Base-by-base conservation (phyloP, 2,888 invertebrate genomes). In the Caenorhabditis drosophilae region DNA sequence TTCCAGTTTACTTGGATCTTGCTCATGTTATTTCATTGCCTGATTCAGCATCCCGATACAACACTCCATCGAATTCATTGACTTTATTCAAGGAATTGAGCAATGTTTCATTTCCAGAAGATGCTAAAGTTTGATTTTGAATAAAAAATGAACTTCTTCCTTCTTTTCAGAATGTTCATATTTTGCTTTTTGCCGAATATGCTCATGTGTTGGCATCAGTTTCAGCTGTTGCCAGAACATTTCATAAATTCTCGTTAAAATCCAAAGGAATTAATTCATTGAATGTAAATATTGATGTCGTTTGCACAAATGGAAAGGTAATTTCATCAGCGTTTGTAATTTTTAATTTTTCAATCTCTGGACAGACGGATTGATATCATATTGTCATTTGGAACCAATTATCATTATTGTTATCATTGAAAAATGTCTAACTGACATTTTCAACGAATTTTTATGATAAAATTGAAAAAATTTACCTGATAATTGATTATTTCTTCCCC, bases 151-250 rank as follows among this genome's bases (percentile, higher is more conserved):
- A n/a, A n/a, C n/a, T n/a, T 25, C 25, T 40, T 18, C 16, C 15
- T 11, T 23, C 22, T 15, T 42, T 77, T 49, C 58, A 73, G 71
- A 64, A 63, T 38, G 62, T 80, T 20, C 70, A 69, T 23, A 31
- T 80, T 35, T 62, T 78, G 7, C 62, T 80, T 12, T 67, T 64
- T 44, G 49, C 77, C 26, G 75, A 81, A 2, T 89, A 89, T 70
- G 86, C 87, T 36, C 90, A 92, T 83, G 87, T 90, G 1, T 89
- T 90, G 78, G 91, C 93, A 1, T 90, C 90, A 69, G 91, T 89
- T 0, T 89, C 90, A 84, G 91, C 91, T 7, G 88, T 92, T 15
- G 91, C 91, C 0, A 88, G 92, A 51, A 89, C 91, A 15, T 90
- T 90, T 84, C 92, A 92, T 11, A 85, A 89, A 50, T 93, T 89